phyloP scores from a whole-genome alignment of 2,797 vertebrate genomes.

The Discoglossus pictus region DNA sequence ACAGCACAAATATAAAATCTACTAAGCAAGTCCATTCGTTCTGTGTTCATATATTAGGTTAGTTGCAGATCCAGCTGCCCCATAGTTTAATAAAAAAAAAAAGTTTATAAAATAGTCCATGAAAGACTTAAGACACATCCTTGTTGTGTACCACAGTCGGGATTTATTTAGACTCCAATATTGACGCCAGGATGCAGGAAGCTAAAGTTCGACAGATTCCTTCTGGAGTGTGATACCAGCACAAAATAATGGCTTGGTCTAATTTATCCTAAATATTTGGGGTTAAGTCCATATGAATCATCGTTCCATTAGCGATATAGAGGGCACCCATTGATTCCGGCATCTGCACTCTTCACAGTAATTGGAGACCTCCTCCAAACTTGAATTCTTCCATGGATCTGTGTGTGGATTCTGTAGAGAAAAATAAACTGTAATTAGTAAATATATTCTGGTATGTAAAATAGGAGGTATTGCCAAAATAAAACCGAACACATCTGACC shows the following conservation, averaged over 20 bases:
- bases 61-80: constrained; percentile 39
- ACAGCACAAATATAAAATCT: not conserved
- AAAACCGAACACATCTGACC: no score
- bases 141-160: not conserved
- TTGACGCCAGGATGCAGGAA: no score
- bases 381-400: constrained; percentile 78
- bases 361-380: constrained; percentile 78
- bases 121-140: not conserved
- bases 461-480: no score
- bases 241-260: not conserved
- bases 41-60: not conserved
- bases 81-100: constrained; percentile 1
- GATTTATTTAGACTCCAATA: constrained; percentile 3
- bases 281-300: constrained; percentile 67
- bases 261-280: constrained; percentile 41
- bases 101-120: not conserved
- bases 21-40: not conserved
- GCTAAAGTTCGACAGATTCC: no score
- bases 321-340: constrained; percentile 88
- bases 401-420: constrained; percentile 77
- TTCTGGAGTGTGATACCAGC: not conserved
- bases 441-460: not conserved
- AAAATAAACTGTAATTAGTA: not conserved
- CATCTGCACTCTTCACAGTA: constrained; percentile 87
- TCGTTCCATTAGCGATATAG: constrained; percentile 79